phyloP scores from a whole-genome alignment of 2,888 invertebrate species.

The Emesis furor region DNA sequence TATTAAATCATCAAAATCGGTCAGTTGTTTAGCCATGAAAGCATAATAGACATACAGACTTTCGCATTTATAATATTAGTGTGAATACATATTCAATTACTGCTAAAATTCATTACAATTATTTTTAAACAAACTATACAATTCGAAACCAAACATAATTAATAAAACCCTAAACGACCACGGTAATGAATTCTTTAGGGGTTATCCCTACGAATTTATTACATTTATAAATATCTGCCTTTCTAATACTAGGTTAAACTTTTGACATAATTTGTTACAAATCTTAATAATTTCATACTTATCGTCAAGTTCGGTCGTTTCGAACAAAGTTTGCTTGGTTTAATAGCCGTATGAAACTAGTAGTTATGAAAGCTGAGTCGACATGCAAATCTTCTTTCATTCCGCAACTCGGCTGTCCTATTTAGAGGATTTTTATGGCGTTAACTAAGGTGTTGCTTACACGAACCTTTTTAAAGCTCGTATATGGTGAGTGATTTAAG shows the following conservation, averaged over 20 bases:
- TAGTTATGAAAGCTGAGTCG: constrained; percentile 89
- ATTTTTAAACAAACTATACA: not conserved
- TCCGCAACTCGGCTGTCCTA: constrained; percentile 65
- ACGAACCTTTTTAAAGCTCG: constrained; percentile 9
- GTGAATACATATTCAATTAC: too few species aligned
- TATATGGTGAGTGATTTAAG: constrained; percentile 10
- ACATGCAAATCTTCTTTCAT: constrained; percentile 88
- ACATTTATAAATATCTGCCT: constrained; percentile 50
- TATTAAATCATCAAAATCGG: too few species aligned
- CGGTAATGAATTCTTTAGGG: constrained; percentile 3
- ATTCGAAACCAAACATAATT: not conserved
- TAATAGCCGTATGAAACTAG: constrained; percentile 85
- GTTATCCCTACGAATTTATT: constrained; percentile 6
- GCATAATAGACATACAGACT: too few species aligned
- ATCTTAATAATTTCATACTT: constrained; percentile 84
- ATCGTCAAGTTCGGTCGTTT: constrained; percentile 84
- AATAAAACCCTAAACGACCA: not conserved
- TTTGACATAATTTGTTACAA: constrained; percentile 82
- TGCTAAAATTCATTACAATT: too few species aligned
- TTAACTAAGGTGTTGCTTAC: constrained; percentile 43
- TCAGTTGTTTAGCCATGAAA: too few species aligned
- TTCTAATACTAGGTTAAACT: constrained; percentile 79
- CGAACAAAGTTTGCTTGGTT: constrained; percentile 82
- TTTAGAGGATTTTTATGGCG: constrained; percentile 58
- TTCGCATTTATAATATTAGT: too few species aligned